Base-by-base conservation (phyloP, 64 coral and sea anemone genomes). In the Montipora foliosa region DNA sequence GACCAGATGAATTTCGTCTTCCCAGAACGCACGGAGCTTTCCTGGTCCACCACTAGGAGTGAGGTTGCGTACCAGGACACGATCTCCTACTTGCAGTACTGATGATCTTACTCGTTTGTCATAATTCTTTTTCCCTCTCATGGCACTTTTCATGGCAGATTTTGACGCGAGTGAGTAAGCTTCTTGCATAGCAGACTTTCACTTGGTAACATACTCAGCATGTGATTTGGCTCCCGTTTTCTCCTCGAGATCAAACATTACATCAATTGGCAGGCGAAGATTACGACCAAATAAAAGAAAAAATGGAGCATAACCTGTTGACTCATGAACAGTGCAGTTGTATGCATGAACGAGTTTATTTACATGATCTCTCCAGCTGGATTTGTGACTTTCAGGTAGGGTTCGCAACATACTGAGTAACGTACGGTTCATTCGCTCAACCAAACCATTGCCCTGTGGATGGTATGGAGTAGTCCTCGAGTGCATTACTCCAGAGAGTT, bases 211-310 rank as follows among this genome's bases (percentile, higher is more conserved):
- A 88, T 88, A 88, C 61, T 93, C 74, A 49, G 53, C 14, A 47
- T 87, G 47, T 3, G 80, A 58, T 85, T 76, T 47, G 13, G 70
- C 20, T 62, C 71, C 82, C 16, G 74, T 21, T 80, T 22, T 49
- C 44, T 64, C 12, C 22, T 70, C 24, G 62, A 74, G 74, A 15
- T 82, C 55, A 72, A 93, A 88, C 44, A 93, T 75, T 71, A 82
- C 71, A 83, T 94, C 92, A 77, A 94, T 74, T 79, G 92, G 86
- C 67, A 94, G 79, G 58, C 92, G 77, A 22, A 84, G 92, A 21
- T 48, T 76, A 47, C 83, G 57, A 57, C 91, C 83, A 84, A 88
- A 88, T 45, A 88, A 81, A 77, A 93, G 62, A n/a, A 87, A 87
- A 45, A 94, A 94, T 25, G 93, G 93, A 48, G 87, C 76, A 55